Conservation (phyloP, 2,888 invertebrate genomes). For the Clistopyga incitator region DNA sequence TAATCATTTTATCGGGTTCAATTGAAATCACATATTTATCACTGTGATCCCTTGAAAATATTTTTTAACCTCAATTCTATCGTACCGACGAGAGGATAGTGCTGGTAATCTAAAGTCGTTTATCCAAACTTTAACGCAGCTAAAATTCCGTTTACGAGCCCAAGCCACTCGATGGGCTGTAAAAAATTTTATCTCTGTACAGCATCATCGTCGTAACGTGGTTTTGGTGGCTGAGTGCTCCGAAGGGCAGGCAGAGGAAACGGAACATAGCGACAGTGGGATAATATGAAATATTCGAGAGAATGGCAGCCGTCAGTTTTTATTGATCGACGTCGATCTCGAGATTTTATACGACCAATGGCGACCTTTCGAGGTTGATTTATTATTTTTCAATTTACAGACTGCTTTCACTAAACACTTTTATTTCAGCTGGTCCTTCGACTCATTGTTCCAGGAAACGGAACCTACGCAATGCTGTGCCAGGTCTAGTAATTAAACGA, state of each 20-base stretch:
- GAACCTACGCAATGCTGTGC: neutral
- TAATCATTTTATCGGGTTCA: neutral
- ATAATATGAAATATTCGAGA: neutral
- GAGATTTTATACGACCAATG: neutral
- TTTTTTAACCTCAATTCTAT: neutral
- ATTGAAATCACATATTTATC: neutral
- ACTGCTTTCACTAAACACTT: neutral
- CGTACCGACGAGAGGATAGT: neutral
- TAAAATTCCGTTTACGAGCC: conserved; percentile 18
- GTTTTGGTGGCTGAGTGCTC: neutral
- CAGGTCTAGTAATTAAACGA: conserved; percentile 2
- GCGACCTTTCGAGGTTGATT: neutral
- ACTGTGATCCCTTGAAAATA: neutral
- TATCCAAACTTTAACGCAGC: conserved; percentile 7
- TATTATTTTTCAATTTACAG: neutral
- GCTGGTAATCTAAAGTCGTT: conserved; percentile 3
- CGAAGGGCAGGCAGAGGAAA: neutral
- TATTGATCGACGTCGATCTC: neutral
- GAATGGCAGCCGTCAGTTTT: neutral
- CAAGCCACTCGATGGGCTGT: conserved; percentile 11
- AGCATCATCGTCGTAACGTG: neutral
- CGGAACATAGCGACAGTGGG: neutral
- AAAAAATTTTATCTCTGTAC: conserved; percentile 23
- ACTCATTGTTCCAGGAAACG: neutral
- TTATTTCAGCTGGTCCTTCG: neutral